A percentile compares a stretch with the other conserved stretches of the same genome.
phyloP scores from a whole-genome alignment of 2,888 invertebrate genomes.

The Pheosia gnoma region DNA sequence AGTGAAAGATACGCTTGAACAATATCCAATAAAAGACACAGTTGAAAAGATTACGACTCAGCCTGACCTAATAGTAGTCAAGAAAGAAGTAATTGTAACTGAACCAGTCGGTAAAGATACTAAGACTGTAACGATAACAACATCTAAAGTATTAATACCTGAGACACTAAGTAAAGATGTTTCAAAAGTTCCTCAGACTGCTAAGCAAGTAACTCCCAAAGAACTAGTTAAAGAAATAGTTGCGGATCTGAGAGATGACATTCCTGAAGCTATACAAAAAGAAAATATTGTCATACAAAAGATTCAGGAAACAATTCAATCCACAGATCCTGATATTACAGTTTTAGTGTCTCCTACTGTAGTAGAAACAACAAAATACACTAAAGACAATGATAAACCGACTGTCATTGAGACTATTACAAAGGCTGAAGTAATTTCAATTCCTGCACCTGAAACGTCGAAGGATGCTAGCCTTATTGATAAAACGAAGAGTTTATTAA shows the following conservation, averaged over 20 bases:
- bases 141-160: not conserved
- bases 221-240: not conserved
- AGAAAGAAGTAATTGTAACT: conserved; percentile 3
- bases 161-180: not conserved
- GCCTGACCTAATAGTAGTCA: conserved; percentile 15
- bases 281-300: conserved; percentile 20
- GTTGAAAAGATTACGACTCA: conserved; percentile 4
- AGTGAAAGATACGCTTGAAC: not conserved
- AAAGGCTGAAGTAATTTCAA: not conserved
- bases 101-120: not conserved
- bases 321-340: conserved; percentile 28
- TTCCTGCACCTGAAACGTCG: not conserved
- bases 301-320: conserved; percentile 32
- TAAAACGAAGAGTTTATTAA: conserved; percentile 39
- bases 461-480: conserved; percentile 29
- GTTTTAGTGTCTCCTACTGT: not conserved
- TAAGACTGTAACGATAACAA: not conserved
- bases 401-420: not conserved
- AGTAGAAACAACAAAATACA: not conserved
- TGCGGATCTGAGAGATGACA: not conserved
- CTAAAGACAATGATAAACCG: not conserved
- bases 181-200: not conserved
- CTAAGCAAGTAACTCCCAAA: not conserved
- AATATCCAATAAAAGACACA: not conserved
- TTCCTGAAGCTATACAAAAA: conserved; percentile 2